Percentiles rank a stretch among this genome's conserved stretches.
These are phyloP conservation scores for Sylvilagus bachmani DNA, from an alignment of 2,113 vertebrate species.

Conservation along the genomic window DNA sequence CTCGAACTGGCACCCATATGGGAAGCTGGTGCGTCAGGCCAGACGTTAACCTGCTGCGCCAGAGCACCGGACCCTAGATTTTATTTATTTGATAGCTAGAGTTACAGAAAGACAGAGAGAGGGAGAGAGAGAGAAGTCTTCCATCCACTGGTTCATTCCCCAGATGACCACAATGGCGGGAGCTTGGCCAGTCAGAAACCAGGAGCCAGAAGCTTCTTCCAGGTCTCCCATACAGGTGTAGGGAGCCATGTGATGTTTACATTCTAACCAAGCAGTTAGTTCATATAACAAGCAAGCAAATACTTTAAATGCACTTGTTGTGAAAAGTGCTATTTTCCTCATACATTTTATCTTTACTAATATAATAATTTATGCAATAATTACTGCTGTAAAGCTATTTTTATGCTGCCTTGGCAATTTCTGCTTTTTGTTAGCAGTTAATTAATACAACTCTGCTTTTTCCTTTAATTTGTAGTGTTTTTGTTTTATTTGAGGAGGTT, in stretches of 20 bases:
- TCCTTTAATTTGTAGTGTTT: background rate
- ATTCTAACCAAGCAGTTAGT: background rate
- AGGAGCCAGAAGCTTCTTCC: too few species aligned
- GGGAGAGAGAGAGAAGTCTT: too few species aligned
- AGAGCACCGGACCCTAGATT: too few species aligned
- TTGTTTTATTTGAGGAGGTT: background rate
- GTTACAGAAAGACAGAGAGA: too few species aligned
- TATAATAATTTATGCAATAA: slow-evolving; percentile 33
- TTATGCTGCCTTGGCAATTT: background rate
- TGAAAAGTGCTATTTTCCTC: background rate
- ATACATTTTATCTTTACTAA: background rate
- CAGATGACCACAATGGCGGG: too few species aligned
- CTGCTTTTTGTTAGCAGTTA: background rate
- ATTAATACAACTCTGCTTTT: background rate
- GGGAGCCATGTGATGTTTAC: background rate
- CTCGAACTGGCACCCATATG: too few species aligned
- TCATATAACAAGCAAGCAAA: background rate
- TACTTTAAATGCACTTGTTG: background rate
- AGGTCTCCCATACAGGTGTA: too few species aligned
- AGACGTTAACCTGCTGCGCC: too few species aligned
- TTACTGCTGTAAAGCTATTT: background rate
- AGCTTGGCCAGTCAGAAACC: too few species aligned
- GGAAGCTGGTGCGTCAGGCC: too few species aligned
- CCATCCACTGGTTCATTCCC: too few species aligned
- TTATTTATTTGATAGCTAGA: too few species aligned